Conservation (phyloP, 2,888 invertebrate genomes). For the Pocota personata region DNA sequence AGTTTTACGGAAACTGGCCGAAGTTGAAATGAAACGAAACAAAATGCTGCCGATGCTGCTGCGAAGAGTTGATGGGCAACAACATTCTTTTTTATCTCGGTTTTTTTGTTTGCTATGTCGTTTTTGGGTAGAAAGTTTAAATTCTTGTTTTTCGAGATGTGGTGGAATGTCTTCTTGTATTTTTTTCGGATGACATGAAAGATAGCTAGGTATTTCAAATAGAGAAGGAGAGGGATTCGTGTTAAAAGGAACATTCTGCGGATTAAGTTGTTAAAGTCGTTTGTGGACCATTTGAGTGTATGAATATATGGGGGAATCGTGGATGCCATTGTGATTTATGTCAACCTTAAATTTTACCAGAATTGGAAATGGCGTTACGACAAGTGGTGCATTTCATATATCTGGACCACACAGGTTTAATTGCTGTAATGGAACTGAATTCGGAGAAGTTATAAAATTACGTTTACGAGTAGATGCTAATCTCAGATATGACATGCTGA, state of each 20-base stretch:
- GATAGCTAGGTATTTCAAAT: conserved; percentile 4
- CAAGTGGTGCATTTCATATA: too few relatives aligned
- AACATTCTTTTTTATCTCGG: not conserved
- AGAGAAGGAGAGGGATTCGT: not conserved
- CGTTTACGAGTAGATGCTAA: too few relatives aligned
- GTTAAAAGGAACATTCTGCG: conserved; percentile 2
- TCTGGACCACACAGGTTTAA: too few relatives aligned
- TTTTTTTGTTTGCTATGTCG: conserved; percentile 15
- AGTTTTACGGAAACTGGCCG: conserved; percentile 64
- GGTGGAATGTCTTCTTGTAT: conserved; percentile 48
- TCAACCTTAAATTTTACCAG: too few relatives aligned
- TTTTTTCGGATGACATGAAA: not conserved
- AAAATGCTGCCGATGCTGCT: conserved; percentile 23
- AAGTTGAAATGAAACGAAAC: conserved; percentile 31
- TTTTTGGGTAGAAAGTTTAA: conserved; percentile 72
- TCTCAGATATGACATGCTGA: too few relatives aligned
- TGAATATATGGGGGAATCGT: too few relatives aligned
- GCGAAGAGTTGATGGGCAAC: conserved; percentile 23
- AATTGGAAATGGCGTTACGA: too few relatives aligned
- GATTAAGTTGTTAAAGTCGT: conserved; percentile 8
- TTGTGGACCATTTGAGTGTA: conserved; percentile 3
- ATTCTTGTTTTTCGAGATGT: conserved; percentile 63
- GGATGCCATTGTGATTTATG: too few relatives aligned
- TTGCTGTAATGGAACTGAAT: not conserved
- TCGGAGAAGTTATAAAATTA: not conserved